Percentiles rank a stretch among this genome's conserved stretches.
Conservation (phyloP, 1,140 invertebrate species). For the Drosophila bipectinata region DNA sequence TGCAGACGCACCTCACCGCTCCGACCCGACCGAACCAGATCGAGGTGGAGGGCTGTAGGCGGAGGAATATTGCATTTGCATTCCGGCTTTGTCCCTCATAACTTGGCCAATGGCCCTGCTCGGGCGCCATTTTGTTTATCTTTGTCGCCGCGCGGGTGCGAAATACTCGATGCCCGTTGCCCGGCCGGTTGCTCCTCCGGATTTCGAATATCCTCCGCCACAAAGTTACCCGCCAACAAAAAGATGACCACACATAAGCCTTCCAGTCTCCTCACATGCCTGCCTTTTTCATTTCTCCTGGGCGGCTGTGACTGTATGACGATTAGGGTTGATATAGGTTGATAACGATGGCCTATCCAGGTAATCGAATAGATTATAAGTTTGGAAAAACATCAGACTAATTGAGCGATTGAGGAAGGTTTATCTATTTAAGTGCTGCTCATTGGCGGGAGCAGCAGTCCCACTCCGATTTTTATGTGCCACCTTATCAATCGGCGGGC, state of each 20-base stretch:
- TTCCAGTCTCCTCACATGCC: not conserved
- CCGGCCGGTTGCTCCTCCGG: not conserved
- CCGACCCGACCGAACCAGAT: not conserved
- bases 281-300: not conserved
- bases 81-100: slow-evolving; percentile 49
- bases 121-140: slow-evolving; percentile 78
- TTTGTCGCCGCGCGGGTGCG: slow-evolving; percentile 65
- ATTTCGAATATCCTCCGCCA: slow-evolving; percentile 22
- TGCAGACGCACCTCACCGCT: slow-evolving; percentile 50
- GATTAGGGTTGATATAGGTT: not conserved
- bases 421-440: too few species aligned
- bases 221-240: slow-evolving; percentile 35
- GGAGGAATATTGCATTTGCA: slow-evolving; percentile 45
- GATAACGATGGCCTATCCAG: not conserved
- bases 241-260: not conserved
- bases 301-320: not conserved
- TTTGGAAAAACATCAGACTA: too few species aligned
- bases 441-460: not conserved
- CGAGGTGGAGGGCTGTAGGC: slow-evolving; percentile 5
- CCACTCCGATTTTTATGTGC: not conserved
- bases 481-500: slow-evolving; percentile 5
- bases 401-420: not conserved
- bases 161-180: slow-evolving; percentile 10
- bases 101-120: slow-evolving; percentile 64
- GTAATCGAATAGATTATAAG: not conserved